Percentiles rank a stretch among this genome's conserved stretches.
These are phyloP conservation scores for Neosilurus mollespiculum DNA, from an alignment of 2,797 vertebrate species.

Conservation along the genomic window DNA sequence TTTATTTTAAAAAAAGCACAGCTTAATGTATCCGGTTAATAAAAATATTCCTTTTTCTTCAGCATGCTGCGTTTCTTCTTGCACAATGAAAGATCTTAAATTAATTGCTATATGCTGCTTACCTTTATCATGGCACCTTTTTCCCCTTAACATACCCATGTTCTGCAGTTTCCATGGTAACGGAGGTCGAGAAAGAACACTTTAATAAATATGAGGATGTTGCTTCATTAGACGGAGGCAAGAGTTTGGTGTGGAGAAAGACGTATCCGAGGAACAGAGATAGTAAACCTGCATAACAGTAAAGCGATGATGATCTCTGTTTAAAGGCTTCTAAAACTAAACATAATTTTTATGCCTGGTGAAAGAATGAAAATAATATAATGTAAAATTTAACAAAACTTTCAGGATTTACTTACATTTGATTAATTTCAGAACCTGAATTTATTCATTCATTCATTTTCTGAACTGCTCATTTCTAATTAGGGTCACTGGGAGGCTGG, in stretches of 20 bases:
- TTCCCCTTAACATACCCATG: constrained; percentile 34
- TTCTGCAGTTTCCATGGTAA: constrained; percentile 76
- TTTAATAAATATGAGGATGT: constrained; percentile 58
- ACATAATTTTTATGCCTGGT: background rate
- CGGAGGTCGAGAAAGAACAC: constrained; percentile 66
- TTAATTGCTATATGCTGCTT: constrained; percentile 47
- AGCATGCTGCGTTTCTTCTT: constrained; percentile 7
- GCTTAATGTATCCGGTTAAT: background rate
- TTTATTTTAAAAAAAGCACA: background rate
- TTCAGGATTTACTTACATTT: background rate
- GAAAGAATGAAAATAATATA: background rate
- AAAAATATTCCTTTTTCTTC: background rate
- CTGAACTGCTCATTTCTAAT: no score
- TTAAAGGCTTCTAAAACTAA: background rate
- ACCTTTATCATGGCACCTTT: constrained; percentile 46
- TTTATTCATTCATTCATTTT: no score
- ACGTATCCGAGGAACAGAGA: constrained; percentile 22
- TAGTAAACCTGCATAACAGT: constrained; percentile 4
- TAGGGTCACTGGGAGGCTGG: no score
- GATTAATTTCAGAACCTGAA: no score
- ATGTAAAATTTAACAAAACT: background rate
- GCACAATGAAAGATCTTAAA: constrained; percentile 29
- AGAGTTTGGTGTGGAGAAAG: constrained; percentile 36
- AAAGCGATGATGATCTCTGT: background rate
- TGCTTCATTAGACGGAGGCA: constrained; percentile 48